These are phyloP conservation scores for Scaptomyza flava DNA, from an alignment of 2,888 invertebrate species.

Conservation along the genomic window DNA sequence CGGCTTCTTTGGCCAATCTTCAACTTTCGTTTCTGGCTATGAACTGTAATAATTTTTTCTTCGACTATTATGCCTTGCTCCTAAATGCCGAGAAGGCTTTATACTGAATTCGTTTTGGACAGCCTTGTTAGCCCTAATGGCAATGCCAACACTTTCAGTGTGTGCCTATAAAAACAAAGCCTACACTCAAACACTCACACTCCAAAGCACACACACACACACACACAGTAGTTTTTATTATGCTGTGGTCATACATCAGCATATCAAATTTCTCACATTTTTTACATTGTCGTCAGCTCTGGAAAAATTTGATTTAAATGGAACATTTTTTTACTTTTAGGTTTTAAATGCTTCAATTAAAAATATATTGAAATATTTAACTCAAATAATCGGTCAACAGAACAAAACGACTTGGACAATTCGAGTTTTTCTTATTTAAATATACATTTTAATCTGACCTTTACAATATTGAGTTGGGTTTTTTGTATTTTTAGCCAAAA, in stretches of 20 bases:
- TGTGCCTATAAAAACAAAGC: constrained; percentile 63
- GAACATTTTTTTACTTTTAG: background rate
- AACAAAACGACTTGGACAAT: no score
- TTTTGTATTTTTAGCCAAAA: no score
- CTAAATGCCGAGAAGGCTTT: constrained; percentile 32
- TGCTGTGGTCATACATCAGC: constrained; percentile 56
- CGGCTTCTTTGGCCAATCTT: constrained; percentile 42
- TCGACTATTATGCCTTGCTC: constrained; percentile 17
- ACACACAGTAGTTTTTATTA: constrained; percentile 25
- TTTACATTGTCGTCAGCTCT: constrained; percentile 31
- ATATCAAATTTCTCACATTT: constrained; percentile 63
- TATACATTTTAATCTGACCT: no score
- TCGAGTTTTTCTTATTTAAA: no score
- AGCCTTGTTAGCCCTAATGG: constrained; percentile 70
- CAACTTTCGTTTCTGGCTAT: constrained; percentile 11
- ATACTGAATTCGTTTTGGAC: constrained; percentile 35
- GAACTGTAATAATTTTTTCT: constrained; percentile 11
- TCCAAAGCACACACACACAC: background rate
- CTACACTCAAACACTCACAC: constrained; percentile 7
- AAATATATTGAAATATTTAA: no score
- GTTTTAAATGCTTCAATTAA: no score
- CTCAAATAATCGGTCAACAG: no score
- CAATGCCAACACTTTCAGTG: constrained; percentile 66
- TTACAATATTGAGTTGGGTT: no score
- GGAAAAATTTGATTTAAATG: constrained; percentile 10